These are phyloP conservation scores for Cotesia typhae DNA, from an alignment of 1,140 invertebrate genomes.

Conservation along the genomic window DNA sequence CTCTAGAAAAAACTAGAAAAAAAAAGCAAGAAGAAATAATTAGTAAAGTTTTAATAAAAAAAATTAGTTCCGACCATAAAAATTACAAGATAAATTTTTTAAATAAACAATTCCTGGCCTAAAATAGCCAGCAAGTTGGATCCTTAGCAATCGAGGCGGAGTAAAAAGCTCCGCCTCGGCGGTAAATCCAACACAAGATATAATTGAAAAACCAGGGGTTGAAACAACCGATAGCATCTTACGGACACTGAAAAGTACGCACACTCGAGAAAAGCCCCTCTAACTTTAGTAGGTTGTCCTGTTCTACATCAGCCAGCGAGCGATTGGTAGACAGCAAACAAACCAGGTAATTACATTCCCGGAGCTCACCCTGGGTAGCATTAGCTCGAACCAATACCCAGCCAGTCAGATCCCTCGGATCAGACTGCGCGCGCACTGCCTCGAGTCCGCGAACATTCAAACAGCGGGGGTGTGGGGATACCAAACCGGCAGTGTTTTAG, in stretches of 20 bases:
- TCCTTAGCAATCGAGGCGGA: background rate
- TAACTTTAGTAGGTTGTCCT: background rate
- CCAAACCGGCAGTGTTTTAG: slow-evolving; percentile 31
- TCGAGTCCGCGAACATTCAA: background rate
- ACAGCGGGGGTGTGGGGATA: slow-evolving; percentile 37
- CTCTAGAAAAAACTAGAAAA: background rate
- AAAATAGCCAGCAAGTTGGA: background rate
- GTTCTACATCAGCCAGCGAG: background rate
- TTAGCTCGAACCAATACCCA: slow-evolving; percentile 9
- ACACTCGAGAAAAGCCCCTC: background rate
- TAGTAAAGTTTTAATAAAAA: too few species aligned
- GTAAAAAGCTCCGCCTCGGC: background rate
- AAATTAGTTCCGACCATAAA: background rate
- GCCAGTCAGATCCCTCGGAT: too few species aligned
- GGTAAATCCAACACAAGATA: background rate
- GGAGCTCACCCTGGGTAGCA: background rate
- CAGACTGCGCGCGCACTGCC: background rate
- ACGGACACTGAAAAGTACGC: slow-evolving; percentile 4
- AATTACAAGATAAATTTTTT: background rate
- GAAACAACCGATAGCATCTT: background rate
- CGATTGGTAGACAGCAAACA: slow-evolving; percentile 1
- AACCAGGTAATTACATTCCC: slow-evolving; percentile 17
- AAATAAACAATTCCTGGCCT: background rate
- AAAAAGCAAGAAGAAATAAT: background rate
- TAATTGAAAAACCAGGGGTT: background rate